Percentiles rank a stretch among this genome's conserved stretches.
Evolutionary conservation across 2,888 invertebrate species (phyloP).

Genomic region (Acronicta alni): DNA sequence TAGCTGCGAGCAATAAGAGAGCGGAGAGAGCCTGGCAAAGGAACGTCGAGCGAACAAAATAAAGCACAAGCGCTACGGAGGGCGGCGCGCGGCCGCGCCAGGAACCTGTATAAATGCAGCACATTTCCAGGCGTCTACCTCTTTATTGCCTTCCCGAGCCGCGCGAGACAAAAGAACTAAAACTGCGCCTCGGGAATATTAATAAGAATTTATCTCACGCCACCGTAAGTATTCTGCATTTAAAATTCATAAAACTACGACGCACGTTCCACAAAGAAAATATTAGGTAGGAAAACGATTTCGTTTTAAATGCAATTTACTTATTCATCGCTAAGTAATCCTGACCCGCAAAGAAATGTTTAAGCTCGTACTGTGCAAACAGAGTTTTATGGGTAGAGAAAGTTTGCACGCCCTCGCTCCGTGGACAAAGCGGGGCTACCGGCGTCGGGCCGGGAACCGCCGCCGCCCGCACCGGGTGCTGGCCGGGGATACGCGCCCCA

Average conservation of each 20-base stretch:
- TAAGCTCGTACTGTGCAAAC: conserved; percentile 67
- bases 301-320: conserved; percentile 71
- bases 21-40: conserved; percentile 80
- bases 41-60: conserved; percentile 80
- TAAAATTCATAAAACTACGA: conserved; percentile 69
- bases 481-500: conserved; percentile 46
- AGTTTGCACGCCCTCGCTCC: conserved; percentile 66
- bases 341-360: conserved; percentile 69
- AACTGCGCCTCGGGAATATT: conserved; percentile 79
- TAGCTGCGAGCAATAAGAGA: conserved; percentile 82
- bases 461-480: conserved; percentile 19
- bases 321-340: conserved; percentile 74
- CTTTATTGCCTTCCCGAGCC: conserved; percentile 80
- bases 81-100: conserved; percentile 62
- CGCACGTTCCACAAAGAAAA: conserved; percentile 56
- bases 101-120: conserved; percentile 84
- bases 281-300: conserved; percentile 59
- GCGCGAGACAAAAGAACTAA: conserved; percentile 83
- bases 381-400: conserved; percentile 69
- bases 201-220: conserved; percentile 80
- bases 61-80: conserved; percentile 70
- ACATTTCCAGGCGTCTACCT: conserved; percentile 83
- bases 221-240: conserved; percentile 64
- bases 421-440: conserved; percentile 58
- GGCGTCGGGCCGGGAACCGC: conserved; percentile 29